These are phyloP conservation scores for Acinonyx jubatus DNA, from an alignment of 2,113 vertebrate species.

Conservation along the genomic window DNA sequence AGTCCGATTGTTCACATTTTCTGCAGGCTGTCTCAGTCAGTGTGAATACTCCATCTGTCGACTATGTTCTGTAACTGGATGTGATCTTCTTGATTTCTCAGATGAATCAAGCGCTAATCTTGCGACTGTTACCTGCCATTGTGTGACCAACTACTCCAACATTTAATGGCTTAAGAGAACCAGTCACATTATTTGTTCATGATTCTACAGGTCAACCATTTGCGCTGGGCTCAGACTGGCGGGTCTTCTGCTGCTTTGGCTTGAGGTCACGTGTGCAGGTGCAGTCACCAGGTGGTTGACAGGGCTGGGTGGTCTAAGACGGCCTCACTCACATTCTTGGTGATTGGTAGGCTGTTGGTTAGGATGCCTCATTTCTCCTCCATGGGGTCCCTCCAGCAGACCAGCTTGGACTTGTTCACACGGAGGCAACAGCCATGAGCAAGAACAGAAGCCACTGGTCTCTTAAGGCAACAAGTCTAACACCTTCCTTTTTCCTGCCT, in stretches of 20 bases:
- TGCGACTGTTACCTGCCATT: not conserved
- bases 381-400: not conserved
- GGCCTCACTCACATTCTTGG: not conserved
- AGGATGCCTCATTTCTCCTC: not conserved
- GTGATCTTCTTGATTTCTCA: constrained; percentile 31
- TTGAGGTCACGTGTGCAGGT: not conserved
- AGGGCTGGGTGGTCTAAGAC: not conserved
- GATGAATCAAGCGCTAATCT: not conserved
- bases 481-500: not conserved
- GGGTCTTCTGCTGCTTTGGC: not conserved
- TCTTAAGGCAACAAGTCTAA: not conserved
- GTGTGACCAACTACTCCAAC: not conserved
- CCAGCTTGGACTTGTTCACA: not conserved
- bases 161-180: not conserved
- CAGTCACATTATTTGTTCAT: not conserved
- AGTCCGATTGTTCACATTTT: not conserved
- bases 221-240: not conserved
- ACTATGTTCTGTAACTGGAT: not conserved
- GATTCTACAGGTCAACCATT: not conserved
- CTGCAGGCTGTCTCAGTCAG: not conserved
- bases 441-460: not conserved
- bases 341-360: too few species aligned
- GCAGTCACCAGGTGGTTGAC: not conserved
- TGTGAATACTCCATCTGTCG: not conserved
- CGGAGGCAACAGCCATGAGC: not conserved